These are phyloP conservation scores for Galleria mellonella DNA, from an alignment of 1,140 invertebrate species.

Conservation along the genomic window DNA sequence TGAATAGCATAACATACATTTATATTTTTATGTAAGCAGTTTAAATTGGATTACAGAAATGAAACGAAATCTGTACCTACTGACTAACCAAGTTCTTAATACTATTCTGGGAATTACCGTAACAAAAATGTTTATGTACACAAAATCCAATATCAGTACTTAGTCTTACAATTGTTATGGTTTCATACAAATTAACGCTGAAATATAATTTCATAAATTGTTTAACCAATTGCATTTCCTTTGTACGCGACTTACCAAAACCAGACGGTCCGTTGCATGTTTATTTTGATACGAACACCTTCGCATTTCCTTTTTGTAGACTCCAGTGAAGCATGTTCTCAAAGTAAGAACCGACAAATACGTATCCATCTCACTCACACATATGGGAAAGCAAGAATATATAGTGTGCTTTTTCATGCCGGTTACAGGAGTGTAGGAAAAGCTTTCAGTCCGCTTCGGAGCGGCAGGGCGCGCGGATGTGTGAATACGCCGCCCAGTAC, in stretches of 20 bases:
- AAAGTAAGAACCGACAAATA: slow-evolving; percentile 8
- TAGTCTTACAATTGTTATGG: too few relatives aligned
- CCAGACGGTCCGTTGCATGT: slow-evolving; percentile 41
- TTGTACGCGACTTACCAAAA: slow-evolving; percentile 27
- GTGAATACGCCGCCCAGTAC: slow-evolving; percentile 17
- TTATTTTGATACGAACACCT: slow-evolving; percentile 60
- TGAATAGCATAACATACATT: too few relatives aligned
- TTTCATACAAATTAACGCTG: too few relatives aligned
- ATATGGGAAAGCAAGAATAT: slow-evolving; percentile 18
- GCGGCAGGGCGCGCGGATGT: slow-evolving; percentile 47
- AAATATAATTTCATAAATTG: too few relatives aligned
- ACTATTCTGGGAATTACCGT: too few relatives aligned
- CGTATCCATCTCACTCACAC: slow-evolving; percentile 29
- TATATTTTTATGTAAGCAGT: too few relatives aligned
- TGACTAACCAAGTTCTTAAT: too few relatives aligned
- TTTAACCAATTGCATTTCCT: not conserved
- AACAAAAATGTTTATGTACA: too few relatives aligned
- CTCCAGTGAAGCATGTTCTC: slow-evolving; percentile 24
- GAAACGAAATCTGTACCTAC: too few relatives aligned
- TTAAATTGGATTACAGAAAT: too few relatives aligned
- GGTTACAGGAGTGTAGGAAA: slow-evolving; percentile 44
- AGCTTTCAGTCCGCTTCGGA: slow-evolving; percentile 57
- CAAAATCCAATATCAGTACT: too few relatives aligned
- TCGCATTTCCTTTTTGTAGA: slow-evolving; percentile 47
- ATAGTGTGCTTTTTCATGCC: slow-evolving; percentile 33